A percentile compares a stretch with the other conserved stretches of the same genome.
These are phyloP conservation scores for Brenthis daphne DNA, from an alignment of 2,888 invertebrate species.

Conservation along the genomic window DNA sequence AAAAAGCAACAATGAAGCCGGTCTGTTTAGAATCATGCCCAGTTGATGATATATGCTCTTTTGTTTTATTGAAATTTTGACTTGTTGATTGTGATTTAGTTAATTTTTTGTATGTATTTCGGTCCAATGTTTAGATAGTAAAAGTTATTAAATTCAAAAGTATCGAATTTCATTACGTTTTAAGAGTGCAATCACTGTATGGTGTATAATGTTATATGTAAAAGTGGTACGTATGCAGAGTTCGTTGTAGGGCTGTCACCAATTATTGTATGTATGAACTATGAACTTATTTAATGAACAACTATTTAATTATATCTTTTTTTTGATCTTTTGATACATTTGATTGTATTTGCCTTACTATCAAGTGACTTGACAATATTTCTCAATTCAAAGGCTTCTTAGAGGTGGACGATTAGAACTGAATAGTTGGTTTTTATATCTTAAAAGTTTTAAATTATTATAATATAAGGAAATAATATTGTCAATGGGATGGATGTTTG, in stretches of 20 bases:
- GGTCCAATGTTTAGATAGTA: conserved; percentile 57
- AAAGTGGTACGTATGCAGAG: conserved; percentile 36
- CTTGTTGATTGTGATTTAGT: conserved; percentile 44
- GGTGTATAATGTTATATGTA: conserved; percentile 43
- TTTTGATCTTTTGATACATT: conserved; percentile 8
- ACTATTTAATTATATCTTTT: conserved; percentile 12
- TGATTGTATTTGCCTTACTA: conserved; percentile 18
- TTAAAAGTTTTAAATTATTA: neutral
- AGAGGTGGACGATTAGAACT: conserved; percentile 22
- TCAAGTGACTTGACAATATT: conserved; percentile 50
- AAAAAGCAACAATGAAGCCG: neutral
- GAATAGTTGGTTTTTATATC: neutral
- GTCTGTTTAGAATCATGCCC: neutral
- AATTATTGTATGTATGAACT: conserved; percentile 44
- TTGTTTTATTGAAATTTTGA: conserved; percentile 16
- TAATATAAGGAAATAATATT: neutral
- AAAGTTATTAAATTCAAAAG: conserved; percentile 51
- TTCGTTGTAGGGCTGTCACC: conserved; percentile 36
- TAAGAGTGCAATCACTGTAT: conserved; percentile 46
- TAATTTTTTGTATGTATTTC: conserved; percentile 42
- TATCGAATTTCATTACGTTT: conserved; percentile 29
- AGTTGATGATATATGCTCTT: neutral
- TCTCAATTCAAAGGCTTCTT: conserved; percentile 9
- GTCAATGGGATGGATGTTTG: neutral
- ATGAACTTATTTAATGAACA: conserved; percentile 51